Evolutionary conservation across 2,113 vertebrate species (phyloP).

Genomic region (Arothron firmamentum): DNA sequence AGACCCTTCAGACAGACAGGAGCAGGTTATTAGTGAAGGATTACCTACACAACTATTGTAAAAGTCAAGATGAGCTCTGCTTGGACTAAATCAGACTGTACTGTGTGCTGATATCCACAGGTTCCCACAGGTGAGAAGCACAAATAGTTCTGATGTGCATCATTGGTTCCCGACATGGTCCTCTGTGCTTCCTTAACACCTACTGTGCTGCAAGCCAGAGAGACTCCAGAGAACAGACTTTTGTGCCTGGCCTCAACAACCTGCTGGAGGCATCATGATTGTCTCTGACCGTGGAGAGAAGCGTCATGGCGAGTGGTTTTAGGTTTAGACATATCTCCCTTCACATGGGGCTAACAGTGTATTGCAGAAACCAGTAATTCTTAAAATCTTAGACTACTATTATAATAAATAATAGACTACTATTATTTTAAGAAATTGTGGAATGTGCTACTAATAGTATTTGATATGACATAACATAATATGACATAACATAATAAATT

Average conservation of each 20-base stretch:
- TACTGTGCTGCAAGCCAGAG: slow-evolving; percentile 13
- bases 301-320: too few relatives aligned
- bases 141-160: slow-evolving; percentile 13
- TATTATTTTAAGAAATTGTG: too few relatives aligned
- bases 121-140: slow-evolving; percentile 1
- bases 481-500: too few relatives aligned
- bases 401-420: too few relatives aligned
- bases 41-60: not conserved
- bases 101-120: not conserved
- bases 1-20: slow-evolving; percentile 7
- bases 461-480: too few relatives aligned
- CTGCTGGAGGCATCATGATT: slow-evolving; percentile 21
- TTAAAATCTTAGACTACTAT: too few relatives aligned
- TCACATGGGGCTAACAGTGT: too few relatives aligned
- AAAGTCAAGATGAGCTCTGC: slow-evolving; percentile 47
- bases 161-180: not conserved
- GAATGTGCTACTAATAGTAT: too few relatives aligned
- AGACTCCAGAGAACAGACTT: slow-evolving; percentile 34
- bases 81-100: slow-evolving; percentile 32
- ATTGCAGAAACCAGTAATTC: too few relatives aligned
- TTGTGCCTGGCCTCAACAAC: slow-evolving; percentile 11
- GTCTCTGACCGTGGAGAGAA: slow-evolving; percentile 33
- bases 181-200: too few relatives aligned
- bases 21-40: slow-evolving; percentile 23
- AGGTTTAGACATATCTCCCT: too few relatives aligned